Evolutionary conservation across 1,140 invertebrate species (phyloP), one percentile per base, ranked within the genome.

Genomic region (Acromyrmex echinatior): DNA sequence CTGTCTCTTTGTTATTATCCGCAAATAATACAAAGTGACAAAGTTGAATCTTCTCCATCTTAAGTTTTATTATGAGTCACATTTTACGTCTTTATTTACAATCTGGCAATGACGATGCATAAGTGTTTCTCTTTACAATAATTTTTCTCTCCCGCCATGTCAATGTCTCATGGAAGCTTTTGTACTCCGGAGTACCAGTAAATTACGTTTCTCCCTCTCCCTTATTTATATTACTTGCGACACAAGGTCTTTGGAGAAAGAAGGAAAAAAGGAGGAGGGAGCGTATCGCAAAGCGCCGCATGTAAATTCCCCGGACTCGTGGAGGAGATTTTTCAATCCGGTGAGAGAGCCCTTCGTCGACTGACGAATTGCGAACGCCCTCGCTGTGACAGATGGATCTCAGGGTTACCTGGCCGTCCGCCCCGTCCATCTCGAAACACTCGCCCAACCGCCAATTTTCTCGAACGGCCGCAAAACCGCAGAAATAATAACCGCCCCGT

Each of bases 381-480:
- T 86, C 86, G 88, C 86, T 92, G 87, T 93, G 92, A 93, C 93
- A 93, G 93, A 93, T 93, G 92, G 92, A 93, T 92, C 88, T 91
- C 78, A 87, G 88, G 91, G 91, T 87, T 90, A 88, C 66, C 86
- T 74, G 86, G 39, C 60, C 76, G 84, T 93, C 90, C 90, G 91
- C 88, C 88, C 90, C 68, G 68, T 68, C 66, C 51, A 81, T 82
- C 82, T 87, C 65, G 89, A 88, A 51, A 79, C 79, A 78, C 82
- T 84, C 88, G 68, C 58, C 78, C 87, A 91, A 94, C 93, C 93
- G 91, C 90, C 93, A 93, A 94, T 94, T 94, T 94, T 90, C 92
- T 92, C 89, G 92, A 91, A 94, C 92, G 90, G 93, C 92, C 93
- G 86, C 92, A 93, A 93, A 92, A 92, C 93, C 93, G 85, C 93